These are phyloP conservation scores for Anoura caudifer DNA, from an alignment of 2,113 vertebrate genomes.

Conservation along the genomic window DNA sequence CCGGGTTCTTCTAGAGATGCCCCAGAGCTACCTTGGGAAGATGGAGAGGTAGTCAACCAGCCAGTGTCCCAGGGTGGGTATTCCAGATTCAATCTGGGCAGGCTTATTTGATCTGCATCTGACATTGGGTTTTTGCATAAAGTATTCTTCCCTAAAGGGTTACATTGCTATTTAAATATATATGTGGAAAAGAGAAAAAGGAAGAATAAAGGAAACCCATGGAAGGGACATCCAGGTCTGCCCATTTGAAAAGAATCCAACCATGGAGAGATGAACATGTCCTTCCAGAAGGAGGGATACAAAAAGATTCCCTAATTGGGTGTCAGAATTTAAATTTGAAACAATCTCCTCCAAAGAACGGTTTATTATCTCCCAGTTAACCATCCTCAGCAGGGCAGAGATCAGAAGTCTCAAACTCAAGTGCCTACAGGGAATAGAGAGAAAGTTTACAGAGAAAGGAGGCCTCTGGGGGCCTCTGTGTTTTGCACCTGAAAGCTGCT, in stretches of 20 bases:
- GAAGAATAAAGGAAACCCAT: background rate
- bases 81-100: background rate
- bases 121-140: constrained; percentile 25
- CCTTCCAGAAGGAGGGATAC: background rate
- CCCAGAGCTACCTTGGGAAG: background rate
- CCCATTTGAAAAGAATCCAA: background rate
- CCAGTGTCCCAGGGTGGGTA: background rate
- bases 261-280: background rate
- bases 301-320: background rate
- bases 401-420: background rate
- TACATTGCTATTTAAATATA: background rate
- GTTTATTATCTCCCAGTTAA: background rate
- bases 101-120: background rate
- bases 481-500: background rate
- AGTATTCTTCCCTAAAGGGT: background rate
- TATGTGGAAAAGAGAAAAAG: background rate
- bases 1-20: background rate
- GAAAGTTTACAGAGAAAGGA: background rate
- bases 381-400: background rate
- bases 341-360: background rate
- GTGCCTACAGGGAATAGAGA: background rate
- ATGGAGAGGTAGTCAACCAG: background rate
- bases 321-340: background rate
- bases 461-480: background rate
- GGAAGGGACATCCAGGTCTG: background rate